Base-by-base conservation (phyloP, 2,888 invertebrate species). In the Mamestra brassicae region DNA sequence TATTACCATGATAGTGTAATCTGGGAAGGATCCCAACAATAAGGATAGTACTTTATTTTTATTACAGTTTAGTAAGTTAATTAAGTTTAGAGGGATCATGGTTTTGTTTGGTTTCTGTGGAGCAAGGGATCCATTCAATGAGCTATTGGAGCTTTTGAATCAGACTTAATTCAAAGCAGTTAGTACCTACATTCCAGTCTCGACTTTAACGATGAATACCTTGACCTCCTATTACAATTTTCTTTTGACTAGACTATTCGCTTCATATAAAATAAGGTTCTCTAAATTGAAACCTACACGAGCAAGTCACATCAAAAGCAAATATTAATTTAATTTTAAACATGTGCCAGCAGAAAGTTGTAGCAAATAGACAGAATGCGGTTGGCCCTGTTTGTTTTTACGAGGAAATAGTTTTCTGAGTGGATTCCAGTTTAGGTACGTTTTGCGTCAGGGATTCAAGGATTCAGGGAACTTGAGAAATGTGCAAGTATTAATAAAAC, bases 251-350 rank as follows among this genome's bases (percentile, higher is more conserved):
- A 61, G 34, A 66, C 34, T n/a, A 61, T n/a, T 15, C 15, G 0
- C 36, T 62, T 54, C 11, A 63, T 50, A 34, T 47, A 34, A 57
- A 66, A 26, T 36, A 54, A 55, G 42, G 4, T 36, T 55, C 17
- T 47, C 47, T 13, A 74, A 63, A 67, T 67, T 55, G 34, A 74
- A 81, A 75, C 36, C 63, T 26, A 75, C 38, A 13, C 66, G 47
- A 64, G 42, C 58, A 63, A 74, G 78, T 50, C 63, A 75, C 58
- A 78, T 81, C 67, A 60, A 64, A 80, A 75, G 58, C 76, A 81
- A 79, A 81, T 70, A 76, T 76, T 65, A 66, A 70, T 79, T 81
- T 81, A 58, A 76, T 76, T 81, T 81, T 69, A 79, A 81, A 76
- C 76, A 79, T 80, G 66, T 76, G 64, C 67, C 45, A 52, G 45